Base-by-base conservation (phyloP, 2,113 vertebrate species). In the Clarias magur region DNA sequence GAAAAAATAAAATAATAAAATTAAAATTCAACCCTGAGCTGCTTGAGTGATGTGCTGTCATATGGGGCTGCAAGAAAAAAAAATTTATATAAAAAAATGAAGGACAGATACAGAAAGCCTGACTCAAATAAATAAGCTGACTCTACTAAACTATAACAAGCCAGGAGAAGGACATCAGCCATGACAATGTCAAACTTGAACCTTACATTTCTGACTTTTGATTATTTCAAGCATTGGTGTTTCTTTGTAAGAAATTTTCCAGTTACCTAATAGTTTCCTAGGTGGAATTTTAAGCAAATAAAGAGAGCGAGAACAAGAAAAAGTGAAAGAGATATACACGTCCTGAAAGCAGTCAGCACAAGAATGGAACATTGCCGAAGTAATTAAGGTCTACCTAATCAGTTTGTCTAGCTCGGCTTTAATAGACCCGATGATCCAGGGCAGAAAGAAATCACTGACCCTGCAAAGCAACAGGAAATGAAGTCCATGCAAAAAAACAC, bases 391-490 rank as follows among this genome's bases (percentile, higher is more conserved):
- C 75, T 68, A 84, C 81, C 85, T 89, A 89, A 89, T 88, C 86
- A 89, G 86, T 62, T 87, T 89, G 83, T 88, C 53, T 59, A 65
- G 81, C 78, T 83, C 57, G 23, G 54, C 79, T 88, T 89, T 90
- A 87, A 89, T 89, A 88, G 86, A 80, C 67, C 84, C 53, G 80
- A 76, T 88, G 86, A 90, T 83, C 88, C 89, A 48, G 78, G 53
- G 80, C 76, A 89, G 88, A 89, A 91, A 87, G 88, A 89, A 90
- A 80, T 34, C 56, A 80, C 67, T 89, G 90, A 91, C 89, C 86
- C 86, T 65, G 76, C 86, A 87, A 85, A 86, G 88, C 86, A 87
- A 88, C 86, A 91, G 90, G 90, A 91, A 91, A 91, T 91, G 81
- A 91, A 88, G 88, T 86, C 81, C 65, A 85, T 83, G 54, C 87